phyloP scores from a whole-genome alignment of 1,140 invertebrate species.

The Sinonovacula constricta region DNA sequence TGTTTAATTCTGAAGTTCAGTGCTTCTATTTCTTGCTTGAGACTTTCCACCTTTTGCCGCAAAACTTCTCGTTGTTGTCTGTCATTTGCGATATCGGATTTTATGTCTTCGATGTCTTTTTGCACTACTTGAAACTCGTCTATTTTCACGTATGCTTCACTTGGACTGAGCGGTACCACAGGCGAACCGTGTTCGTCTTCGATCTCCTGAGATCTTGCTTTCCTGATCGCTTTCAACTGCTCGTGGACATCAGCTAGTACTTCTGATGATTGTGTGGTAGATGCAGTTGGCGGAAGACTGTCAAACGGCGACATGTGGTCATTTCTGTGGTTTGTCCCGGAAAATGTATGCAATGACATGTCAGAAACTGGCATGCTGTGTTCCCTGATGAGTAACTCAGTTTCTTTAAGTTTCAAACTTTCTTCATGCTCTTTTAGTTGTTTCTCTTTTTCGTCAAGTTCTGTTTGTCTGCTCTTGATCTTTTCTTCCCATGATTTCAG shows the following conservation, averaged over 20 bases:
- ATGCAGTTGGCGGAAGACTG: not conserved
- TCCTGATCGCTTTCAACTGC: conserved; percentile 39
- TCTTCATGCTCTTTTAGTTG: conserved; percentile 34
- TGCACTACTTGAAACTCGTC: conserved; percentile 35
- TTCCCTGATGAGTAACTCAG: conserved; percentile 22
- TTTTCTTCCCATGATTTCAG: conserved; percentile 18
- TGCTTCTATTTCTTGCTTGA: conserved; percentile 38
- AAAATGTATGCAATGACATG: too few species aligned
- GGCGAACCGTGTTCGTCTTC: conserved; percentile 40
- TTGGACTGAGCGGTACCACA: too few species aligned
- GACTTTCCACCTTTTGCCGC: conserved; percentile 37
- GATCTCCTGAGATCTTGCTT: conserved; percentile 24
- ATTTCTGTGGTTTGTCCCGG: too few species aligned
- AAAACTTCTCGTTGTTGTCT: conserved; percentile 18
- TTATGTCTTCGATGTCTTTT: conserved; percentile 36
- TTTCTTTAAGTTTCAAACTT: conserved; percentile 31
- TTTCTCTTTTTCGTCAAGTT: conserved; percentile 41
- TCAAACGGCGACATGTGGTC: too few species aligned
- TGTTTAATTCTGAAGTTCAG: conserved; percentile 19
- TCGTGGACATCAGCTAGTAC: conserved; percentile 30
- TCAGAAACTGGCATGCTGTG: not conserved
- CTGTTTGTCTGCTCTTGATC: conserved; percentile 19
- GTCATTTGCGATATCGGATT: conserved; percentile 31
- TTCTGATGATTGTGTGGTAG: conserved; percentile 33
- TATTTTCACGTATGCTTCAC: conserved; percentile 38